Evolutionary conservation across 2,797 vertebrate genomes (phyloP).

Genomic region (Prunella strophiata): DNA sequence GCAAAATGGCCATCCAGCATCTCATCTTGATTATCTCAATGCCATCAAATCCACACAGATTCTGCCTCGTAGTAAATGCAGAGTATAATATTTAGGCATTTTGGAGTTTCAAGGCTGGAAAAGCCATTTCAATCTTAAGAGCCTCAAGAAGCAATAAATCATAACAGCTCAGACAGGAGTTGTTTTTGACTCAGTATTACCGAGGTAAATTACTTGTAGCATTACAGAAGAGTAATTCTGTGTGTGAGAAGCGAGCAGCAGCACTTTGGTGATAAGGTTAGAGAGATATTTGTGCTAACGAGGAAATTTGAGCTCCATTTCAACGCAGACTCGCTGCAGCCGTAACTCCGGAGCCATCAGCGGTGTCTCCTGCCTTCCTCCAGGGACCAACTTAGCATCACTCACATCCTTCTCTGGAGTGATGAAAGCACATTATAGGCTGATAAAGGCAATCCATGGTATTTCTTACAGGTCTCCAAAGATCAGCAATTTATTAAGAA

Average conservation of each 20-base stretch:
- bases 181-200: background rate
- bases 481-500: slow-evolving; percentile 63
- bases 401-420: slow-evolving; percentile 42
- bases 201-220: background rate
- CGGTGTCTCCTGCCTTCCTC: slow-evolving; percentile 20
- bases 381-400: slow-evolving; percentile 42
- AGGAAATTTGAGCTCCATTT: slow-evolving; percentile 32
- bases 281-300: background rate
- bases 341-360: background rate
- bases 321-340: background rate
- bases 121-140: background rate
- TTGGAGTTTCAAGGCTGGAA: background rate
- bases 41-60: background rate
- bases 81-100: background rate
- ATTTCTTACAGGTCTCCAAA: slow-evolving; percentile 55
- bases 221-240: slow-evolving; percentile 1
- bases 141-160: background rate
- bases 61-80: background rate
- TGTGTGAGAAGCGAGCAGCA: background rate
- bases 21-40: background rate
- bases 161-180: background rate
- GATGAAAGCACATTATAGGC: slow-evolving; percentile 54
- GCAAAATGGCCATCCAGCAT: background rate
- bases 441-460: slow-evolving; percentile 54
- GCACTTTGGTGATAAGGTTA: background rate